Conservation (phyloP, 2,113 vertebrate genomes). For the Typhlomys cinereus region DNA sequence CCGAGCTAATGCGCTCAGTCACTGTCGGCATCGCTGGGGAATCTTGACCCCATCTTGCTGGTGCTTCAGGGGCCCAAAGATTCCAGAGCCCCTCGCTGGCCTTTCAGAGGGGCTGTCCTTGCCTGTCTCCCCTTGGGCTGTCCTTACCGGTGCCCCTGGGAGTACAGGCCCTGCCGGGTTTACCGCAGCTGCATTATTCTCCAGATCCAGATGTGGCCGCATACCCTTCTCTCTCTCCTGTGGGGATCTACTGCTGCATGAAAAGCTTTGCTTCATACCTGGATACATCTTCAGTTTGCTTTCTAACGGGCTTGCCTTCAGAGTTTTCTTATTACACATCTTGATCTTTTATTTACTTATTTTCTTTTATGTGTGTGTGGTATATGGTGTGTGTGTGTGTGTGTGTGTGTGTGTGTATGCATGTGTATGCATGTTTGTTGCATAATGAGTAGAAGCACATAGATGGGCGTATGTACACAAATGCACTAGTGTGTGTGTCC, state of each 20-base stretch:
- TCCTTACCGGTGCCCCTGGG: not conserved
- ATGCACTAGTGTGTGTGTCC: too few relatives aligned
- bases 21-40: slow-evolving; percentile 19
- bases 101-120: not conserved
- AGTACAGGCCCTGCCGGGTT: slow-evolving; percentile 2
- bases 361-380: not conserved
- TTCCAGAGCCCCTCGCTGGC: not conserved
- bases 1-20: slow-evolving; percentile 1
- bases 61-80: not conserved
- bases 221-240: not conserved
- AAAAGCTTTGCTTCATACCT: not conserved
- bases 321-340: not conserved
- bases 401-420: not conserved
- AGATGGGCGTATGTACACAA: too few relatives aligned
- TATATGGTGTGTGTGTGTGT: not conserved
- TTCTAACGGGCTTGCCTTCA: not conserved
- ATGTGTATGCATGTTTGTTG: too few relatives aligned
- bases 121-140: slow-evolving; percentile 1
- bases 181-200: not conserved
- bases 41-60: not conserved
- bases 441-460: too few relatives aligned
- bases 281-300: not conserved
- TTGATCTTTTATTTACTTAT: too few relatives aligned
- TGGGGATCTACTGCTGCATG: not conserved
- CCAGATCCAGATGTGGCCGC: not conserved